A percentile compares a stretch with the other conserved stretches of the same genome.
These are phyloP conservation scores for Caradrina clavipalpis DNA, from an alignment of 2,888 invertebrate genomes.

Conservation along the genomic window DNA sequence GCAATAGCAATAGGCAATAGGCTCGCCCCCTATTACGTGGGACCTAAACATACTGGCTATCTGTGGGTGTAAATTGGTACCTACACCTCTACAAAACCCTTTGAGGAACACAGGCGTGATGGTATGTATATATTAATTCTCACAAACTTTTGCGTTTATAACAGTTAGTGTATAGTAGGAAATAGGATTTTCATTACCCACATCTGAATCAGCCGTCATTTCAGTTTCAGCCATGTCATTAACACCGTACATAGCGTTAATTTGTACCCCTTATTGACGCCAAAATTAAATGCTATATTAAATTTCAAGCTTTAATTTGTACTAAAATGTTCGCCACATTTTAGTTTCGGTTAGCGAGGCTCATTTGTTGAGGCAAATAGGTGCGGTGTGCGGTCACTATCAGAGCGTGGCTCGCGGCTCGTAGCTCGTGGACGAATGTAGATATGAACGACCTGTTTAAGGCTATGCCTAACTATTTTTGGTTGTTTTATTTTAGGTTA, in stretches of 20 bases:
- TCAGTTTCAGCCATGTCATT: neutral
- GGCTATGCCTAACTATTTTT: neutral
- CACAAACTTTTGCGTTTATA: too few relatives aligned
- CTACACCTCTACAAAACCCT: too few relatives aligned
- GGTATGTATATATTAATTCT: too few relatives aligned
- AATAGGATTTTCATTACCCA: too few relatives aligned
- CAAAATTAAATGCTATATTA: neutral
- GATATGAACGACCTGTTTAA: constrained; percentile 21
- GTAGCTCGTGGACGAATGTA: constrained; percentile 9
- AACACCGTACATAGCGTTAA: neutral
- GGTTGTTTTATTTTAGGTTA: neutral
- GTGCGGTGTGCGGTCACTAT: constrained; percentile 47
- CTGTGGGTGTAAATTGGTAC: too few relatives aligned
- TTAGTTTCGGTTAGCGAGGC: constrained; percentile 32
- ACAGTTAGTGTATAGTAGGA: too few relatives aligned
- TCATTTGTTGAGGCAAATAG: constrained; percentile 49
- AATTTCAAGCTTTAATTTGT: constrained; percentile 23
- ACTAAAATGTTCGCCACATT: constrained; percentile 32
- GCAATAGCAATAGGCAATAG: too few relatives aligned
- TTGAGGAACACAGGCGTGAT: too few relatives aligned
- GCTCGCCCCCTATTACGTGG: too few relatives aligned
- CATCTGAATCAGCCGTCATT: neutral
- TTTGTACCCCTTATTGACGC: neutral
- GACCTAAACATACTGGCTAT: too few relatives aligned
- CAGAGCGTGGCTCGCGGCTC: constrained; percentile 19